Conservation (phyloP, 2,888 invertebrate species). For the Creontiades dilutus region DNA sequence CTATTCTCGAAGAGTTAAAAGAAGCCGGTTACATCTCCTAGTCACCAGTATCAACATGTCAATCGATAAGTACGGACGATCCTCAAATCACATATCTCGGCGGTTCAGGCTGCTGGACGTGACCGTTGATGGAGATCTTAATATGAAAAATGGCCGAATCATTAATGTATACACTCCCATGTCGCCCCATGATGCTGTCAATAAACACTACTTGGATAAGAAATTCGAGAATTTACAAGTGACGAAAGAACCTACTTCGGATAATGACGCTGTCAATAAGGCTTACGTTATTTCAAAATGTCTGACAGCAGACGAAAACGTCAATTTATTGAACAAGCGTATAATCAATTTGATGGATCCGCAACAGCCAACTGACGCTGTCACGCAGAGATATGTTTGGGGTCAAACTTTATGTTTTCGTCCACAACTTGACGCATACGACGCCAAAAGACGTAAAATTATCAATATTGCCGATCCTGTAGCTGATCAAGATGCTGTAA, state of each 20-base stretch:
- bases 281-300: not conserved
- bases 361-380: not conserved
- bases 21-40: not conserved
- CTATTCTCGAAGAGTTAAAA: constrained; percentile 12
- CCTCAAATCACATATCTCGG: not conserved
- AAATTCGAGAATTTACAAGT: not conserved
- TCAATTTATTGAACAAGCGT: not conserved
- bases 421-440: not conserved
- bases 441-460: constrained; percentile 37
- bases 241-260: not conserved
- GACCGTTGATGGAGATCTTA: not conserved
- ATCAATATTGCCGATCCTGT: not conserved
- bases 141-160: not conserved
- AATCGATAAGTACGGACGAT: not conserved
- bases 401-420: constrained; percentile 11
- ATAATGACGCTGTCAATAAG: too few relatives aligned
- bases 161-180: not conserved
- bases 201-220: not conserved
- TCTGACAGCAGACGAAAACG: not conserved
- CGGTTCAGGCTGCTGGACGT: not conserved
- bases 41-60: not conserved
- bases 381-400: constrained; percentile 40
- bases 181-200: not conserved
- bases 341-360: constrained; percentile 7
- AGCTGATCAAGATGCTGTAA: constrained; percentile 1